These are phyloP conservation scores for Rhinopomastus cyanomelas DNA, from an alignment of 2,113 vertebrate species.

Conservation along the genomic window DNA sequence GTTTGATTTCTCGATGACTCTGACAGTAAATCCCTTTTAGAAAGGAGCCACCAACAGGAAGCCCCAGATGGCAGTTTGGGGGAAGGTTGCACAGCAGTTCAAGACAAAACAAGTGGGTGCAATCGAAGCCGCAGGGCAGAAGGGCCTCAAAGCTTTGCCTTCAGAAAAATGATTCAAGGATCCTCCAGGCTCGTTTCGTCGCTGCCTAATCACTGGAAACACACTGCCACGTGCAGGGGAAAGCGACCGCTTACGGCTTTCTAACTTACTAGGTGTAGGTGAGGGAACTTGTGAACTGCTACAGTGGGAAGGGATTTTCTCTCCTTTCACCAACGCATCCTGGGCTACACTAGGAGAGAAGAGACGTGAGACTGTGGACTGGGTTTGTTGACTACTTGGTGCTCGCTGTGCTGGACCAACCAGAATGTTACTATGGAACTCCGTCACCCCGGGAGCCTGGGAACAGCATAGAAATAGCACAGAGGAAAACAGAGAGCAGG, in stretches of 20 bases:
- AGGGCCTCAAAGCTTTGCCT: not conserved
- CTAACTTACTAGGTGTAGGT: constrained; percentile 79
- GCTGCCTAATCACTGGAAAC: not conserved
- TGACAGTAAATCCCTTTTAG: not conserved
- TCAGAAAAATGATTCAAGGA: not conserved
- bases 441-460: constrained; percentile 78
- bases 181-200: not conserved
- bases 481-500: not conserved
- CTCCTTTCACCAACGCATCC: constrained; percentile 82
- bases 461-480: constrained; percentile 42
- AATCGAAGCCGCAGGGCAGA: not conserved
- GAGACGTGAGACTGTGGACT: constrained; percentile 69
- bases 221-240: not conserved
- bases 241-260: not conserved
- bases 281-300: constrained; percentile 76
- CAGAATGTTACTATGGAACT: constrained; percentile 81
- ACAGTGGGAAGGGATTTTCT: constrained; percentile 74
- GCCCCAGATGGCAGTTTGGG: not conserved
- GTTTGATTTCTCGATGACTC: not conserved
- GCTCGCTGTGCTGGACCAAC: constrained; percentile 73
- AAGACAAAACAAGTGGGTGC: not conserved
- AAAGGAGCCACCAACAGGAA: constrained; percentile 10
- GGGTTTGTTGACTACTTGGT: constrained; percentile 64
- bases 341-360: constrained; percentile 71
- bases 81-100: not conserved